Percentiles rank a stretch among this genome's conserved stretches.
Conservation (phyloP, 2,113 vertebrate species). For the Dromaius novaehollandiae region DNA sequence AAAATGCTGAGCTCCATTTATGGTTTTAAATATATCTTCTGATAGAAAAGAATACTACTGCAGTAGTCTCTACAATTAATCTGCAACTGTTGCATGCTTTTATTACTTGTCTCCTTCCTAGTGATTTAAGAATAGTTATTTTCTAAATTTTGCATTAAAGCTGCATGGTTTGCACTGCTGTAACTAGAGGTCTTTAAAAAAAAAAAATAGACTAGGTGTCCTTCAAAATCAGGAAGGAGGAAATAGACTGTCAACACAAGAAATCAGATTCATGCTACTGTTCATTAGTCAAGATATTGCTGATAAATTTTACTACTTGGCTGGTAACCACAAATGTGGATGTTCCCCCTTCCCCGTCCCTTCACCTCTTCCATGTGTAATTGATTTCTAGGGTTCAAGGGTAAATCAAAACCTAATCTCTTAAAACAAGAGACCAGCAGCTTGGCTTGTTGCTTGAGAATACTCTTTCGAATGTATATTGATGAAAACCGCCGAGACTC, state of each 20-base stretch:
- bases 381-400: slow-evolving; percentile 90
- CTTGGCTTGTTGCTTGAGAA: slow-evolving; percentile 93
- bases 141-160: not conserved
- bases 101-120: not conserved
- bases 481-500: slow-evolving; percentile 85
- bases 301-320: not conserved
- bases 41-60: not conserved
- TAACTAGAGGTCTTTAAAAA: not conserved
- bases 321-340: not conserved
- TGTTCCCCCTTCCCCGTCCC: not conserved
- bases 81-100: not conserved
- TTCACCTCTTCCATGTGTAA: not conserved
- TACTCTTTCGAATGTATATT: slow-evolving; percentile 94
- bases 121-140: not conserved
- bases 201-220: not conserved
- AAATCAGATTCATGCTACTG: not conserved
- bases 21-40: not conserved
- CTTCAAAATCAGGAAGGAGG: not conserved
- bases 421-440: slow-evolving; percentile 99
- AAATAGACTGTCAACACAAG: not conserved
- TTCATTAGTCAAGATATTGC: not conserved
- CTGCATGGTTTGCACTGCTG: not conserved
- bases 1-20: not conserved
- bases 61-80: not conserved
- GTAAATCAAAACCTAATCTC: slow-evolving; percentile 98